Evolutionary conservation across 2,888 invertebrate genomes (phyloP), one percentile per base, ranked within the genome.

Genomic region (Drosophila borealis): DNA sequence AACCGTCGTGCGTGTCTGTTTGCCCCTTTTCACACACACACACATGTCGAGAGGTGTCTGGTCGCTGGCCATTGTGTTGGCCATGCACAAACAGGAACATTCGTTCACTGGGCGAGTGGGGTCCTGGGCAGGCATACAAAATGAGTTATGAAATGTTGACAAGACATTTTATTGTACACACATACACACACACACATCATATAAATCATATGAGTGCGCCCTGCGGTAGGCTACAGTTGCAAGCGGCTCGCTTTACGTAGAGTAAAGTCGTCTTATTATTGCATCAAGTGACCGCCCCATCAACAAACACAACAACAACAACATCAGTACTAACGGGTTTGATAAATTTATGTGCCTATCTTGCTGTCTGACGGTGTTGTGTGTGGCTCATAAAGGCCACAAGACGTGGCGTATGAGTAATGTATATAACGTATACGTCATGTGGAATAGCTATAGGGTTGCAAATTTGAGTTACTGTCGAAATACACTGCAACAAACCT

Each of bases 81-180:
- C 48, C 85, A 79, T 68, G 82, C 60, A 72, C 80, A 88, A 66
- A 69, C 80, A 78, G 71, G 63, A 61, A 60, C 41, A 60, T 45
- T 54, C 60, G 59, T 55, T 46, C 41, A 33, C 34, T 25, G 34
- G 39, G 19, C 50, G 17, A 46, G 21, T n/a, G 46, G 54, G 19
- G 21, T 10, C 17, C 19, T 10, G 13, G n/a, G 29, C 66, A 49
- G 55, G 66, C 79, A 75, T 67, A 78, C 70, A 85, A 82, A 88
- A 83, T 83, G 87, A 83, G 87, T 83, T 88, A 86, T 83, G 89
- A 83, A 88, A 83, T 88, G 83, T 83, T 83, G 83, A 83, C 88
- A 83, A 83, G 83, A 88, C 87, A 88, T 88, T 83, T 83, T 83
- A 83, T 83, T 83, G 77, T 70, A 73, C 53, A 46, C 59, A 51